Evolutionary conservation across 2,888 invertebrate genomes (phyloP).

Genomic region (Lithophane socia): DNA sequence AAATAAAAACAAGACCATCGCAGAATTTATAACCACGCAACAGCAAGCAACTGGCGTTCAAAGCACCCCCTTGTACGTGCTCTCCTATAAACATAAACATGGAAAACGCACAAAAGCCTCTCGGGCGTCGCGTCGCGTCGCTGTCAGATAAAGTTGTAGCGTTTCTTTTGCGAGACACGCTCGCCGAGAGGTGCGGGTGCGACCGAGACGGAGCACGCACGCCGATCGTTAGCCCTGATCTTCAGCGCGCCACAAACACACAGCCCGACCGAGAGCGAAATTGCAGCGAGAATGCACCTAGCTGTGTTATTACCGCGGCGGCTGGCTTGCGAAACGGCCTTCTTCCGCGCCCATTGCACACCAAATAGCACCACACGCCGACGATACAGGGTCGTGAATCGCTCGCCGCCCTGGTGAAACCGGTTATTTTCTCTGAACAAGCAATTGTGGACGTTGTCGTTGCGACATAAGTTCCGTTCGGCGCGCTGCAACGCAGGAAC

Average conservation of each 20-base stretch:
- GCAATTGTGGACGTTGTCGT: slow-evolving; percentile 87
- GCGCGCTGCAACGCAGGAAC: slow-evolving; percentile 76
- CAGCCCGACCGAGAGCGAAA: slow-evolving; percentile 91
- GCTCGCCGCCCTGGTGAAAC: slow-evolving; percentile 74
- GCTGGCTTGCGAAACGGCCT: slow-evolving; percentile 83
- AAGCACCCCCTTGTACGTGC: slow-evolving; percentile 89
- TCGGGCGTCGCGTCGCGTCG: slow-evolving; percentile 87
- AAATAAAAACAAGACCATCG: slow-evolving; percentile 84
- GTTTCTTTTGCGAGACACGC: slow-evolving; percentile 87
- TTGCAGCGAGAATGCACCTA: slow-evolving; percentile 90
- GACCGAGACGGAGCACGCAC: slow-evolving; percentile 81
- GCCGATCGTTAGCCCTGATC: slow-evolving; percentile 91
- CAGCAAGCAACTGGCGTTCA: slow-evolving; percentile 84
- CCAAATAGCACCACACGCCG: slow-evolving; percentile 73
- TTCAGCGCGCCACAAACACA: slow-evolving; percentile 91
- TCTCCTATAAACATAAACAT: slow-evolving; percentile 90
- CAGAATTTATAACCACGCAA: slow-evolving; percentile 81
- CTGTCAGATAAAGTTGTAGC: slow-evolving; percentile 90
- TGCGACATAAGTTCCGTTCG: slow-evolving; percentile 86
- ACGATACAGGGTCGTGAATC: slow-evolving; percentile 73
- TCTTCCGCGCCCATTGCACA: slow-evolving; percentile 70
- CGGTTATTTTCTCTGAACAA: slow-evolving; percentile 86
- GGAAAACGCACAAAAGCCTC: slow-evolving; percentile 90
- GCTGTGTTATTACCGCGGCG: slow-evolving; percentile 88
- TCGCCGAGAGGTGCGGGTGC: slow-evolving; percentile 72